phyloP scores from a whole-genome alignment of 2,888 invertebrate species.

The Serrognathus titanus region DNA sequence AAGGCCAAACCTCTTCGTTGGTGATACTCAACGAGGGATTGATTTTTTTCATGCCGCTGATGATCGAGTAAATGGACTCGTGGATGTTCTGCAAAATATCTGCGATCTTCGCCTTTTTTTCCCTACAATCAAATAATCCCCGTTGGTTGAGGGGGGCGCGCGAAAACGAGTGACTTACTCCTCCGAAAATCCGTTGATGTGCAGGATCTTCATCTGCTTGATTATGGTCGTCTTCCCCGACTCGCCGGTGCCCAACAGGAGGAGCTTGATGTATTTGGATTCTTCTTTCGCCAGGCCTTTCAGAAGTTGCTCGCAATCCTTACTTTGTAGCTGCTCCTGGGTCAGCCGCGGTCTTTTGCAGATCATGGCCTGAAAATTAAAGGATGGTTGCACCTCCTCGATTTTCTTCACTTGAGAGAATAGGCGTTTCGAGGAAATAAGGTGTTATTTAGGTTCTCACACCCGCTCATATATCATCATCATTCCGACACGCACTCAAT shows the following conservation, averaged over 20 bases:
- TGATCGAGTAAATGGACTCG: conserved; percentile 69
- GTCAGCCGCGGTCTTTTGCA: conserved; percentile 2
- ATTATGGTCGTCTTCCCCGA: conserved; percentile 83
- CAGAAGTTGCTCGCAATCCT: conserved; percentile 23
- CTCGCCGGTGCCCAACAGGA: conserved; percentile 71
- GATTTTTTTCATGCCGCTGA: conserved; percentile 55
- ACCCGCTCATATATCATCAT: too few relatives aligned
- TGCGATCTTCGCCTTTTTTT: conserved; percentile 61
- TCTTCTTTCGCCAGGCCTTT: conserved; percentile 30
- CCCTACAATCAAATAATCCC: conserved; percentile 50
- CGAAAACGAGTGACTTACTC: conserved; percentile 55
- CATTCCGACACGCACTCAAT: too few relatives aligned
- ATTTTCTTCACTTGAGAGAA: too few relatives aligned
- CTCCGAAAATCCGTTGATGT: conserved; percentile 72
- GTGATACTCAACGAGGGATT: conserved; percentile 51
- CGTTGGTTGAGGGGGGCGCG: not conserved
- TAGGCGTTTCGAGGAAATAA: too few relatives aligned
- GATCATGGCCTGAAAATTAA: not conserved
- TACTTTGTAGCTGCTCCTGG: conserved; percentile 11
- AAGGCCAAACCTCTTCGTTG: conserved; percentile 50
- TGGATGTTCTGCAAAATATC: conserved; percentile 71
- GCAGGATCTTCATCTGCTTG: conserved; percentile 83
- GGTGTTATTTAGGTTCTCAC: too few relatives aligned
- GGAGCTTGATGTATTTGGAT: conserved; percentile 53
- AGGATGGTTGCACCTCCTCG: too few relatives aligned